Evolutionary conservation across 2,888 invertebrate genomes (phyloP).

Genomic region (Hyppa rectilinea): DNA sequence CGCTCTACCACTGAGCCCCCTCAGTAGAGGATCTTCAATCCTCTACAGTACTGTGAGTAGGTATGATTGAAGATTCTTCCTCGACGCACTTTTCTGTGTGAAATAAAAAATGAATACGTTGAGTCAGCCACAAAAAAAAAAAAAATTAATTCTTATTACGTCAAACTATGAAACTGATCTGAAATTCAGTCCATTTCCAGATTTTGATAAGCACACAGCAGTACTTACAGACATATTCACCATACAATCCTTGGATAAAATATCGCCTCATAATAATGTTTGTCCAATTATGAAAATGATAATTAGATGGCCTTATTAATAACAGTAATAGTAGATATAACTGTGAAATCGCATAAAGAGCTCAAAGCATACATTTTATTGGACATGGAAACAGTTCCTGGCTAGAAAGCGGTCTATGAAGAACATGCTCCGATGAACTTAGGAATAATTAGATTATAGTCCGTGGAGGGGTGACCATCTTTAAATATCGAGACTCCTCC

Average conservation of each 20-base stretch:
- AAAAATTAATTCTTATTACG: neutral
- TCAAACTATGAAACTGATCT: neutral
- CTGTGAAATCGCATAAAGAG: constrained; percentile 38
- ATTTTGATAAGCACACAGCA: constrained; percentile 6
- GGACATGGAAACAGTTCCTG: constrained; percentile 18
- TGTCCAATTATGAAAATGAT: constrained; percentile 47
- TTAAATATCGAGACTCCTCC: too few species aligned
- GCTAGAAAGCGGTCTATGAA: constrained; percentile 17
- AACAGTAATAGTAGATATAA: constrained; percentile 25
- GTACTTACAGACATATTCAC: neutral
- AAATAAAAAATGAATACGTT: too few species aligned
- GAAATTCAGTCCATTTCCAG: neutral
- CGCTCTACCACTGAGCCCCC: too few species aligned
- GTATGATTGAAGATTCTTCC: neutral
- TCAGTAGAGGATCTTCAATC: too few species aligned
- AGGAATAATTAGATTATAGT: constrained; percentile 16
- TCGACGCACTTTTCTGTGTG: neutral
- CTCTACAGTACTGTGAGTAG: too few species aligned
- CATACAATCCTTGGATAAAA: constrained; percentile 13
- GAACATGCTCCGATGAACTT: constrained; percentile 20
- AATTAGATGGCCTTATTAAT: constrained; percentile 29
- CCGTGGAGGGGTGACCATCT: too few species aligned
- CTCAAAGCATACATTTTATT: constrained; percentile 45
- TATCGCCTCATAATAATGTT: constrained; percentile 13
- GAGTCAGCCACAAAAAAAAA: too few species aligned